Evolutionary conservation across 2,888 invertebrate genomes (phyloP), one percentile per base, ranked within the genome.

Genomic region (Cyrtodaria siliqua): DNA sequence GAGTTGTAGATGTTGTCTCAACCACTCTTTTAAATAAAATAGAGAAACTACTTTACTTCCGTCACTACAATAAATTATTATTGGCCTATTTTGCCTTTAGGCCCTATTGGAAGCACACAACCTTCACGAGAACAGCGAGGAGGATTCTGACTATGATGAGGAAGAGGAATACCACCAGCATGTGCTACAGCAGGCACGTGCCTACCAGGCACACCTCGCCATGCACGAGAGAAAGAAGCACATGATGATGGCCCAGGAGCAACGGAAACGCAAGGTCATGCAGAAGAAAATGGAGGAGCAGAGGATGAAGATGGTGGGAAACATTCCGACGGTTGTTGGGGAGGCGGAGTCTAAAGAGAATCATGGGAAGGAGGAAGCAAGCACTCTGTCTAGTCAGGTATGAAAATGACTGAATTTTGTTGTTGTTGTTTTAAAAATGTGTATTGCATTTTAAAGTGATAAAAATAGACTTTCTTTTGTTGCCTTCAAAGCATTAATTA

Each of bases 71-170:
- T n/a, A n/a, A n/a, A n/a, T n/a, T n/a, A n/a, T n/a, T n/a, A n/a
- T n/a, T n/a, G n/a, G n/a, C n/a, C n/a, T n/a, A n/a, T n/a, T n/a
- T 33, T 33, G 4, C 12, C 4, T 33, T 33, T 33, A 33, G 33
- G 33, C 33, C 12, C 49, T 71, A 47, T 26, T 79, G 52, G 77
- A 57, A 14, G 79, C 79, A 26, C 56, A 74, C 44, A 49, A 70
- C 33, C 20, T 74, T 9, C 74, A 70, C 24, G 80, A 79, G 14
- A 83, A 86, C 62, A 87, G 86, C 73, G 89, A 88, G 26, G 86
- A 86, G 47, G 86, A 87, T 57, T 89, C 89, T 0, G 89, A 90
- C n/a, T 85, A 82, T 64, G 88, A 88, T 47, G 87, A 86, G n/a
- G 83, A 82, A 38, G 79, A 84, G 23, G 80, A 76, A 12, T 77